Percentiles rank a stretch among this genome's conserved stretches.
These are phyloP conservation scores for Heloderma charlesbogerti DNA, from an alignment of 2,113 vertebrate species.

Conservation along the genomic window DNA sequence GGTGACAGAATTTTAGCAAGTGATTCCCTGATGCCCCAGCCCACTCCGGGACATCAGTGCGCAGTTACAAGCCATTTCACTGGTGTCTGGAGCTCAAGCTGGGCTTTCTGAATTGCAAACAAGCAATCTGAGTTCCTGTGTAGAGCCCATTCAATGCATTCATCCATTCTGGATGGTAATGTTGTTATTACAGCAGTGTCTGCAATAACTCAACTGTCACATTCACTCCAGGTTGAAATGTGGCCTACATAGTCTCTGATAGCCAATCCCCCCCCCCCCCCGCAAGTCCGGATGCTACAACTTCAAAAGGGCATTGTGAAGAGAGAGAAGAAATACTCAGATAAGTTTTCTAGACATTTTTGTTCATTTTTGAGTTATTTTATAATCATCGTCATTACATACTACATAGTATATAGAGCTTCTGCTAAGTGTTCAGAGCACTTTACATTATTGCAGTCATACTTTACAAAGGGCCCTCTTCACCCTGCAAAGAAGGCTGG, in stretches of 20 bases:
- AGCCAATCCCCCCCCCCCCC: conserved; percentile 3
- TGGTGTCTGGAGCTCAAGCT: conserved; percentile 55
- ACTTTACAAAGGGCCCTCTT: not conserved
- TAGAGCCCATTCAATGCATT: conserved; percentile 49
- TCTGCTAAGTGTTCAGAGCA: not conserved
- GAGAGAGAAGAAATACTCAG: not conserved
- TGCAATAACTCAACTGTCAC: conserved; percentile 71
- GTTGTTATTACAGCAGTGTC: conserved; percentile 60
- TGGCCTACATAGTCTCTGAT: conserved; percentile 36
- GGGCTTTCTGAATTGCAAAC: conserved; percentile 63
- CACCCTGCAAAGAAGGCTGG: not conserved
- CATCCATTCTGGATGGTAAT: conserved; percentile 57
- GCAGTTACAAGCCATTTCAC: conserved; percentile 47
- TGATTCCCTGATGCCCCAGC: conserved; percentile 13
- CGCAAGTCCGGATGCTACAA: conserved; percentile 9
- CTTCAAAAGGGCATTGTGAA: conserved; percentile 6
- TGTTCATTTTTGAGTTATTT: not conserved
- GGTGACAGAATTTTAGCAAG: conserved; percentile 34
- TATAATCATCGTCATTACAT: not conserved
- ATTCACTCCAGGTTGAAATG: conserved; percentile 59
- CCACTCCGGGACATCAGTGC: conserved; percentile 10
- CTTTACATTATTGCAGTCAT: not conserved
- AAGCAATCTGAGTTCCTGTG: conserved; percentile 49
- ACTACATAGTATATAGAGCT: not conserved
- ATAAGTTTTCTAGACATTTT: not conserved